Conservation (phyloP, 2,888 invertebrate species). For the Ormyrus thymus region DNA sequence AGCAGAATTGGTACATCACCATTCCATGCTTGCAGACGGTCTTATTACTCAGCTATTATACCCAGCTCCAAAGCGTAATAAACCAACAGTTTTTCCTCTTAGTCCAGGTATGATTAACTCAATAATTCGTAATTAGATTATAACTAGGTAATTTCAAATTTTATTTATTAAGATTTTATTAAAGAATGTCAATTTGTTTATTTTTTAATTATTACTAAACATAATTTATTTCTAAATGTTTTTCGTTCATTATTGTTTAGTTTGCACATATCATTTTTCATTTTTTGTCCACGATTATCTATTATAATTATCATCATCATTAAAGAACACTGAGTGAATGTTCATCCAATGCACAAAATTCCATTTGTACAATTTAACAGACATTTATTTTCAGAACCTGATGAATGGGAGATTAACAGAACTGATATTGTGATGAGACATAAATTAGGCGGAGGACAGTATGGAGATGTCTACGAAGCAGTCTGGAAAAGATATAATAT, state of each 20-base stretch:
- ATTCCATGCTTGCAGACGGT: constrained; percentile 96
- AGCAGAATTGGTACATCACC: constrained; percentile 98
- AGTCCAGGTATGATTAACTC: constrained; percentile 79
- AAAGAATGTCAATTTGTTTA: background rate
- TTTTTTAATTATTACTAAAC: too few relatives aligned
- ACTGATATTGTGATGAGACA: constrained; percentile 99
- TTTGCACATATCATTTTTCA: too few relatives aligned
- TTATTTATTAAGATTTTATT: constrained; percentile 16
- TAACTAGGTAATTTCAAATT: background rate
- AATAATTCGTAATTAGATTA: background rate
- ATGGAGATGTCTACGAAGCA: constrained; percentile 97
- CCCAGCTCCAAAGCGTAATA: constrained; percentile 97
- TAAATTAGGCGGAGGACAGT: constrained; percentile 95
- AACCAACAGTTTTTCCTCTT: constrained; percentile 95
- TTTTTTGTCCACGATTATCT: background rate
- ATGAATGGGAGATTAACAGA: constrained; percentile 98
- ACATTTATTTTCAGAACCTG: constrained; percentile 79
- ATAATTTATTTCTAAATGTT: too few relatives aligned
- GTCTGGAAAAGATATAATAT: constrained; percentile 96
- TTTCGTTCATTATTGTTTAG: too few relatives aligned
- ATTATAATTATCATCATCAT: constrained; percentile 20
- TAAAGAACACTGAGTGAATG: background rate
- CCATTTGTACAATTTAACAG: constrained; percentile 6
- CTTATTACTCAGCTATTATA: constrained; percentile 97
- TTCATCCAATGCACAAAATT: background rate